A percentile compares a stretch with the other conserved stretches of the same genome.
These are phyloP conservation scores for Mythimna ferrago DNA, from an alignment of 2,888 invertebrate genomes.

Conservation along the genomic window DNA sequence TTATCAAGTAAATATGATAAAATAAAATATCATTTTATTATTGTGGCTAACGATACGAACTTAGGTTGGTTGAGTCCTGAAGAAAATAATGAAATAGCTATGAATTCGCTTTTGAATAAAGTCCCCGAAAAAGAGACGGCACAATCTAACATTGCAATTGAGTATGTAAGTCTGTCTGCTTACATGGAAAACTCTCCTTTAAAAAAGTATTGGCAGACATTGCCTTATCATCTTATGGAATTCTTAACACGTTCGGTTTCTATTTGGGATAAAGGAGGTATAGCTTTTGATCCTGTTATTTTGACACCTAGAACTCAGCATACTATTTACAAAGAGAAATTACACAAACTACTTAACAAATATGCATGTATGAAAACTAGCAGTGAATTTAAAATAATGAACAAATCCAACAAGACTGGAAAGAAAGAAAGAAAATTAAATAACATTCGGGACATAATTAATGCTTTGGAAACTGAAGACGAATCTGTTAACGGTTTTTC, in stretches of 20 bases:
- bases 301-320: slow-evolving; percentile 76
- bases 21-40: slow-evolving; percentile 77
- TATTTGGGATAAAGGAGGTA: slow-evolving; percentile 86
- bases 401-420: slow-evolving; percentile 23
- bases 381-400: slow-evolving; percentile 47
- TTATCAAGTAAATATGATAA: slow-evolving; percentile 75
- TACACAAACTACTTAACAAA: slow-evolving; percentile 73
- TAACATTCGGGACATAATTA: slow-evolving; percentile 85
- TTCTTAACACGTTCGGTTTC: slow-evolving; percentile 81
- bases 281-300: slow-evolving; percentile 81
- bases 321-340: slow-evolving; percentile 75
- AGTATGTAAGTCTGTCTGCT: slow-evolving; percentile 73
- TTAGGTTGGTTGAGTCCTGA: slow-evolving; percentile 70
- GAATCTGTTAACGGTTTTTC: slow-evolving; percentile 56
- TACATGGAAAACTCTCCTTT: slow-evolving; percentile 82
- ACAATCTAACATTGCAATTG: slow-evolving; percentile 70
- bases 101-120: slow-evolving; percentile 77
- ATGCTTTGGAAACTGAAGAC: slow-evolving; percentile 76
- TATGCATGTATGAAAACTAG: slow-evolving; percentile 61
- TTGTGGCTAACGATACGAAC: slow-evolving; percentile 79
- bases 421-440: slow-evolving; percentile 73
- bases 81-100: slow-evolving; percentile 79
- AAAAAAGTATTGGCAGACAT: slow-evolving; percentile 75
- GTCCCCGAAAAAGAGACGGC: slow-evolving; percentile 57
- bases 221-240: slow-evolving; percentile 77